phyloP scores from a whole-genome alignment of 2,888 invertebrate genomes.

The Hydraecia micacea region DNA sequence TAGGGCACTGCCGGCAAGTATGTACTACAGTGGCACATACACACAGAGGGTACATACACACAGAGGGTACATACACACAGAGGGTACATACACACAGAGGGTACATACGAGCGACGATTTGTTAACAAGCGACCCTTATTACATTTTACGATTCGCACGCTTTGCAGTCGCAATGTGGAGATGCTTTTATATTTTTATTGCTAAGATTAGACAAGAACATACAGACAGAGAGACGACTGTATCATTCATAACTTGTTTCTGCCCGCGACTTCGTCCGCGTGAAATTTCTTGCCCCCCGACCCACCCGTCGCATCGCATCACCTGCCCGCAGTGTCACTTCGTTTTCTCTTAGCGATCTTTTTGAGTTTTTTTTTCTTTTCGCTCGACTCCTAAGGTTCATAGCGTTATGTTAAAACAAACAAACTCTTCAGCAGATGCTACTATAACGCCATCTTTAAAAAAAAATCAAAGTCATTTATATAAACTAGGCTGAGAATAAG shows the following conservation, averaged over 20 bases:
- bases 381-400: neutral
- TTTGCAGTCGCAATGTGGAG: conserved; percentile 1
- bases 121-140: conserved; percentile 35
- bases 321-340: too few relatives aligned
- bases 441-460: too few relatives aligned
- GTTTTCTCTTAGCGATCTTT: neutral
- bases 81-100: neutral
- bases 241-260: neutral
- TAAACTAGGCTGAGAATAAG: too few relatives aligned
- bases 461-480: too few relatives aligned
- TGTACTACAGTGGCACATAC: conserved; percentile 1
- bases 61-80: neutral
- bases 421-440: too few relatives aligned
- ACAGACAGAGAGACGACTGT: neutral
- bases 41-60: neutral
- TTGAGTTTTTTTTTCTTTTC: neutral
- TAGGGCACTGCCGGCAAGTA: conserved; percentile 11
- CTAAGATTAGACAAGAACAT: neutral
- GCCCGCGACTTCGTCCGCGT: too few relatives aligned
- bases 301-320: too few relatives aligned
- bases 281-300: too few relatives aligned
- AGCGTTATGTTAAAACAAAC: neutral
- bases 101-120: conserved; percentile 16
- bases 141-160: conserved; percentile 17
- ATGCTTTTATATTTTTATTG: neutral